Evolutionary conservation across 2,113 vertebrate genomes (phyloP), one percentile per base, ranked within the genome.

Genomic region (Lamprotornis superbus): DNA sequence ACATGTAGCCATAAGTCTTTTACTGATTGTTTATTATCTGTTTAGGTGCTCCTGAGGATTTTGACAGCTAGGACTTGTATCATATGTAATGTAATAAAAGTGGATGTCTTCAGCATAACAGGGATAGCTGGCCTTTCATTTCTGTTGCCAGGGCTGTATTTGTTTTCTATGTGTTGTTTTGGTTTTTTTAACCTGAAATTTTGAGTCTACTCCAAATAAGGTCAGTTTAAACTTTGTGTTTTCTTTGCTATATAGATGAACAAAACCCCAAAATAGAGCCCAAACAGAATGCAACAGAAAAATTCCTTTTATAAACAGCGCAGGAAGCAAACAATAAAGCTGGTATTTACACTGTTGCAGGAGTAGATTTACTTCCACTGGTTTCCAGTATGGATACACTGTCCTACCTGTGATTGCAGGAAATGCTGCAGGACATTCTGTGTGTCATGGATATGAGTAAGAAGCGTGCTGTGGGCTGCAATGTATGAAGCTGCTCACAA

Each of bases 21-120:
- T 95, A 96, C 77, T 96, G 97, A 97, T 97, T 97, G 98, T 98
- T 97, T 93, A 96, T 97, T 97, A 95, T 96, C 95, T 87, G 93
- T 92, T 91, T 87, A 87, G 82, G 84, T 98, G 97, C 98, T 97
- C 97, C 97, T 97, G 95, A 98, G 98, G 97, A 98, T 98, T 98
- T 97, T 98, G 98, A 98, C 98, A 98, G 97, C 97, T 93, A 93
- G 94, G 96, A 90, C 94, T 91, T 92, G 92, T 95, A 95, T 96
- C 92, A 97, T 98, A 97, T 97, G 97, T 98, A 98, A 98, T 93
- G 93, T 97, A 98, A 98, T 98, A 96, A 97, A 96, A 97, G 90
- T 93, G 93, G 96, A 93, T 92, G 44, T 78, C 88, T 96, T 96
- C 88, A 96, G 98, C 75, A 31, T 98, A 98, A 97, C 94, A 88